Base-by-base conservation (phyloP, 2,888 invertebrate genomes). In the Junonia oenone region DNA sequence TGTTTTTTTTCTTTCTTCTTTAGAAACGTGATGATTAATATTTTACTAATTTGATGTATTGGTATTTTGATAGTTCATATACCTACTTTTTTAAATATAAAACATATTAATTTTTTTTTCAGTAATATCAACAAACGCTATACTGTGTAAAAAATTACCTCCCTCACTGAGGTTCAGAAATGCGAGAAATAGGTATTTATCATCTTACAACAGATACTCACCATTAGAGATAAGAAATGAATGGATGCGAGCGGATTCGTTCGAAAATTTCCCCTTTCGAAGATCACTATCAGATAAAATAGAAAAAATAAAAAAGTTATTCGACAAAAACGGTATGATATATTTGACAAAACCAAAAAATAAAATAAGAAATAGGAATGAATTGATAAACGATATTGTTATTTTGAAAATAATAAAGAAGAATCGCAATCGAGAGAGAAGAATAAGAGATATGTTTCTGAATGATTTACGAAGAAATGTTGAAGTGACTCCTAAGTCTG, bases 261-360 rank as follows among this genome's bases (percentile, higher is more conserved):
- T 38, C 9, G 59, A 60, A 45, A 60, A 60, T 17, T 17, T 43
- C n/a, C 35, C 53, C 9, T 48, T 49, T 2, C 45, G 56, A 33
- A 22, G 43, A 26, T 43, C 43, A 2, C 2, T 11, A 13, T 43
- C 43, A 11, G 6, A 15, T 6, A 15, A 6, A 13, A 26, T 22
- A 22, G 2, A 22, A 2, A 26, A 13, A 8, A 26, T 43, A 8
- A 26, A 43, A 6, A 26, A 13, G 11, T 15, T 38, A 17, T 26
- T 43, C 13, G 43, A 43, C 8, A 26, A 6, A 13, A 13, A 43
- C 17, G 22, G 22, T 6, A 26, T 43, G 22, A 13, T 43, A 6
- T 43, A 13, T 43, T 43, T 43, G 26, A 13, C 13, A 8, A 43
- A 43, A 8, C 43, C 43, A 5, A 6, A n/a, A 22, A n/a, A 27